Conservation (phyloP, 2,113 vertebrate species). For the Todiramphus chloris region DNA sequence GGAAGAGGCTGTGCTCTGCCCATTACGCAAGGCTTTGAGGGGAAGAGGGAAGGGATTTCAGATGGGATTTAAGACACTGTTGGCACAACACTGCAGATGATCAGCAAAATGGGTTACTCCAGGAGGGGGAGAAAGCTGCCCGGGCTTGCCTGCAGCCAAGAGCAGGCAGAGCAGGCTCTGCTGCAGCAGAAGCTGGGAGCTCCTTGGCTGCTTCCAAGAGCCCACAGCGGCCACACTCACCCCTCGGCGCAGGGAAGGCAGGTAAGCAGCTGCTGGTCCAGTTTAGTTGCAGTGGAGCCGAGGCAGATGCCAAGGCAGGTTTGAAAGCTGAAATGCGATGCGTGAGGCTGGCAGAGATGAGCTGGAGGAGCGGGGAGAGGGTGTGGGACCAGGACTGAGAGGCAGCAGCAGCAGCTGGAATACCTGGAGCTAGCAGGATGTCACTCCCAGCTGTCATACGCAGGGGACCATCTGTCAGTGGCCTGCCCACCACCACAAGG, state of each 20-base stretch:
- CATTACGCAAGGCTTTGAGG: slow-evolving; percentile 30
- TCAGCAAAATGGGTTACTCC: slow-evolving; percentile 51
- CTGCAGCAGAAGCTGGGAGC: neutral
- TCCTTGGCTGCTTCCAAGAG: neutral
- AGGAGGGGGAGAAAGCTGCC: slow-evolving; percentile 28
- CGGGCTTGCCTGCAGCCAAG: slow-evolving; percentile 19
- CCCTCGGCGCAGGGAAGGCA: neutral
- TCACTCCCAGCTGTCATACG: neutral
- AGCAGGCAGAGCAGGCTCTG: neutral
- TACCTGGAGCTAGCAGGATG: neutral
- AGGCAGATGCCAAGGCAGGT: slow-evolving; percentile 55
- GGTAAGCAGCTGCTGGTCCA: neutral
- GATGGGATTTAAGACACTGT: slow-evolving; percentile 76
- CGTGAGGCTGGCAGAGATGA: neutral
- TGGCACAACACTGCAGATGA: slow-evolving; percentile 70
- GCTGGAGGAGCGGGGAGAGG: neutral
- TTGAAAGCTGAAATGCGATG: slow-evolving; percentile 39
- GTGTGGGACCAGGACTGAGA: slow-evolving; percentile 5
- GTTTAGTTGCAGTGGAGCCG: neutral
- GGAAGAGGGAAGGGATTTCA: slow-evolving; percentile 42
- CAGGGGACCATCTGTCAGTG: fast-evolving
- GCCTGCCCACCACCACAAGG: neutral
- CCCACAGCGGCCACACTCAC: fast-evolving
- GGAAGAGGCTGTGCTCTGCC: slow-evolving; percentile 25
- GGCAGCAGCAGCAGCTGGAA: neutral